Evolutionary conservation across 2,888 invertebrate species (phyloP).

Genomic region (Ichneumon xanthorius): DNA sequence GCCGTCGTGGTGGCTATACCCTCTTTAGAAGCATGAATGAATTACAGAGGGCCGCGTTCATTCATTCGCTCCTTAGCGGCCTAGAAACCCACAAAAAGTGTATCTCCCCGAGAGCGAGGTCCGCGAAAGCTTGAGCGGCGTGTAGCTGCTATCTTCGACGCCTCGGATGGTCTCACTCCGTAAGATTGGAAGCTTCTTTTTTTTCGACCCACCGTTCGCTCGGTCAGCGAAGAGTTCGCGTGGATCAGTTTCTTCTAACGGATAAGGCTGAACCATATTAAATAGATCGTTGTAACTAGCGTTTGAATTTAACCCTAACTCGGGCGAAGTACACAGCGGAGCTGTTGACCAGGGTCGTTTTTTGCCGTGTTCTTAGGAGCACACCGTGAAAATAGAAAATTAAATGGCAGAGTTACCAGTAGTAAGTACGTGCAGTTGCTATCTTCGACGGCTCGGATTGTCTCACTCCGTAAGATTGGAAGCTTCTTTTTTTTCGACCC

Average conservation of each 20-base stretch:
- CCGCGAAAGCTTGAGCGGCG: constrained; percentile 39
- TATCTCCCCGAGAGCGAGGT: constrained; percentile 68
- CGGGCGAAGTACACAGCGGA: background rate
- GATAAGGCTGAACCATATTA: background rate
- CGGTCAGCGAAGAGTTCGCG: background rate
- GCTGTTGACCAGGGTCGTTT: background rate
- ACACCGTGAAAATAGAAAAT: too few species aligned
- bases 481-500: background rate
- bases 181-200: background rate
- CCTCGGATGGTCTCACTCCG: constrained; percentile 22
- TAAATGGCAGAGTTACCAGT: too few species aligned
- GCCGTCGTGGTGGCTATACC: constrained; percentile 73
- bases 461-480: background rate
- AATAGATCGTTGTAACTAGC: background rate
- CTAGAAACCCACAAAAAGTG: constrained; percentile 84
- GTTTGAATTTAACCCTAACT: background rate
- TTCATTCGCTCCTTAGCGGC: constrained; percentile 83
- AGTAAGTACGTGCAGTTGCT: constrained; percentile 21
- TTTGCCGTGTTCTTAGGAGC: too few species aligned
- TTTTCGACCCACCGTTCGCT: background rate
- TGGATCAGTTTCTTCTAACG: background rate
- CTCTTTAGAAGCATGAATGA: constrained; percentile 83
- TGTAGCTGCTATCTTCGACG: constrained; percentile 50
- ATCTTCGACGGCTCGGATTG: constrained; percentile 50
- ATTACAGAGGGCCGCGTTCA: constrained; percentile 83